phyloP scores from a whole-genome alignment of 2,113 vertebrate species.

The Turnix velox region DNA sequence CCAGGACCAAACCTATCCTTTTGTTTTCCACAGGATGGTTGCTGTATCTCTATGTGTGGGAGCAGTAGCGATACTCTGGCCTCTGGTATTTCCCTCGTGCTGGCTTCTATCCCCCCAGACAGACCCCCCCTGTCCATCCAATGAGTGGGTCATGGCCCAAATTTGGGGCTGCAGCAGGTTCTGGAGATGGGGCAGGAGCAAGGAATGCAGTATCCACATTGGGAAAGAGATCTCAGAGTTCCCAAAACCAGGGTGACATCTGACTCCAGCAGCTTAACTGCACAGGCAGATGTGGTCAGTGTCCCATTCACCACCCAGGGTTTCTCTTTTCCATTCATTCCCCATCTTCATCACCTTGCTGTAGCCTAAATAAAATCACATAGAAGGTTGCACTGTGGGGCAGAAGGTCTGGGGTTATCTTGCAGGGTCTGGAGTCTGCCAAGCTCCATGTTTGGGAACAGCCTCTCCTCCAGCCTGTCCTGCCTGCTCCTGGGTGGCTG shows the following conservation, averaged over 20 bases:
- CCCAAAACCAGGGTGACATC: neutral
- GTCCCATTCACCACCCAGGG: fast-evolving
- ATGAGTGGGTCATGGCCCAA: fast-evolving
- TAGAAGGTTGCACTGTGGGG: fast-evolving
- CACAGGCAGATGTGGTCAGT: fast-evolving
- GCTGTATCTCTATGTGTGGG: fast-evolving
- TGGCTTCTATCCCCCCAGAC: neutral
- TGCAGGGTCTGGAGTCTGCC: neutral
- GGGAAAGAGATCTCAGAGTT: neutral
- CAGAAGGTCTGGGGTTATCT: fast-evolving
- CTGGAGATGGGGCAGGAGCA: fast-evolving
- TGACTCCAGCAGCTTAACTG: neutral
- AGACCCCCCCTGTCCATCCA: neutral
- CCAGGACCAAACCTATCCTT: neutral
- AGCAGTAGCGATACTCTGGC: neutral
- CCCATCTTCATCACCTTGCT: neutral
- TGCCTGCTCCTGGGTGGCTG: neutral
- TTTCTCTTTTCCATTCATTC: neutral
- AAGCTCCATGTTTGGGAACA: neutral
- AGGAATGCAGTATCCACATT: fast-evolving
- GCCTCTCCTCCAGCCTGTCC: neutral
- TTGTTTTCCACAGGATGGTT: neutral
- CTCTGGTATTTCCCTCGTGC: fast-evolving
- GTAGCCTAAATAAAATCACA: neutral
- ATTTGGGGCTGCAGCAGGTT: neutral